Conservation (phyloP, 2,888 invertebrate species). For the Marasmarcha lunaedactyla region DNA sequence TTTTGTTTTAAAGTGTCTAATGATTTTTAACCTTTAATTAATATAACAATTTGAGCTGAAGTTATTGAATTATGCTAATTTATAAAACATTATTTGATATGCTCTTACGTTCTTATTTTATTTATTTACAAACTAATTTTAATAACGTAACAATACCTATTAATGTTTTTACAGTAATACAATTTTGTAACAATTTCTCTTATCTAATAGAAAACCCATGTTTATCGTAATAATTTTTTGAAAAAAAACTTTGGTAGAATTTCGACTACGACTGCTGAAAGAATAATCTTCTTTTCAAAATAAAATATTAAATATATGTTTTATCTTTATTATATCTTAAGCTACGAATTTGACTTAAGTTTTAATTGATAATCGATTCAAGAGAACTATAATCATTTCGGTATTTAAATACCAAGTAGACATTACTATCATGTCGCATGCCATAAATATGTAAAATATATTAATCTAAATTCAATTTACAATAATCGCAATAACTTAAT, state of each 20-base stretch:
- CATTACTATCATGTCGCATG: too few species aligned
- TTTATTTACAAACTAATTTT: background rate
- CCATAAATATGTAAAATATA: too few species aligned
- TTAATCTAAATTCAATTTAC: too few species aligned
- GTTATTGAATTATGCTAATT: too few species aligned
- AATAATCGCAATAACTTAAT: too few species aligned
- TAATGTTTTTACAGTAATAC: background rate
- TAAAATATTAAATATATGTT: slow-evolving; percentile 6
- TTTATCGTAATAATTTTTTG: slow-evolving; percentile 2
- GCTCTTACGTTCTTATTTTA: background rate
- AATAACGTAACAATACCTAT: slow-evolving; percentile 1
- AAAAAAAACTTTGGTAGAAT: slow-evolving; percentile 19
- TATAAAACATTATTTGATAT: background rate
- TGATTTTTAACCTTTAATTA: too few species aligned
- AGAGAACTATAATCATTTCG: too few species aligned
- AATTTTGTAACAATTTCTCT: background rate
- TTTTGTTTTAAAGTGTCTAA: too few species aligned
- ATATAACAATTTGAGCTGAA: too few species aligned
- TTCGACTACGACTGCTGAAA: slow-evolving; percentile 15
- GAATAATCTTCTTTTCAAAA: slow-evolving; percentile 7
- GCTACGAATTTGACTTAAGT: slow-evolving; percentile 17
- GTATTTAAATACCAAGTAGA: too few species aligned
- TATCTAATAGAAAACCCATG: background rate
- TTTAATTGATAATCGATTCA: slow-evolving; percentile 5
- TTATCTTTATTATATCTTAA: background rate